phyloP scores from a whole-genome alignment of 2,797 vertebrate genomes.

The Anomalospiza imberbis region DNA sequence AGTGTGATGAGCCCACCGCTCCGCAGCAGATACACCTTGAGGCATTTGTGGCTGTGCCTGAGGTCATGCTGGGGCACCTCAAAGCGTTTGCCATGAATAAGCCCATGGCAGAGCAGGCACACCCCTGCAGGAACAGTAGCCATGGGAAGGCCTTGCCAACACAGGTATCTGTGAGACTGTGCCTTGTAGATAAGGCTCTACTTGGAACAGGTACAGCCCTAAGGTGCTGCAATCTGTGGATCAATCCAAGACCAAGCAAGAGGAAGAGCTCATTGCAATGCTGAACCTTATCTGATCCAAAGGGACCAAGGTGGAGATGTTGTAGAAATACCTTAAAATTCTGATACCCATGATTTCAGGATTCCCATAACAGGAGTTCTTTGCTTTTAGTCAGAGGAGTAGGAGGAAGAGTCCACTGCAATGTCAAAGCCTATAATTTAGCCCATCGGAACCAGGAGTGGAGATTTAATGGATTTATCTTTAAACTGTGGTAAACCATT shows the following conservation, averaged over 20 bases:
- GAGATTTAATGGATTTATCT: background rate
- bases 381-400: background rate
- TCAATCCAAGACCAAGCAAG: background rate
- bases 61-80: background rate
- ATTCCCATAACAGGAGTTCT: background rate
- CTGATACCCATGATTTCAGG: background rate
- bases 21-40: background rate
- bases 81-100: fast-evolving
- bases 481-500: background rate
- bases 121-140: no score
- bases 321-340: background rate
- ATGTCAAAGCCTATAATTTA: background rate
- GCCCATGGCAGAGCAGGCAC: background rate
- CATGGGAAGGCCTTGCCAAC: fast-evolving
- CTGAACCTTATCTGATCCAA: background rate
- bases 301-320: background rate
- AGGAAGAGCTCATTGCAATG: background rate
- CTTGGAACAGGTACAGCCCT: background rate
- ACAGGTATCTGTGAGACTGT: fast-evolving
- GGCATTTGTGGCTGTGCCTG: background rate
- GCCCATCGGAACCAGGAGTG: background rate
- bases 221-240: background rate
- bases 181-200: fast-evolving
- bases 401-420: background rate
- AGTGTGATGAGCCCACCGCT: fast-evolving